Evolutionary conservation across 2,113 vertebrate genomes (phyloP).

Genomic region (Neodon shergylaensis): DNA sequence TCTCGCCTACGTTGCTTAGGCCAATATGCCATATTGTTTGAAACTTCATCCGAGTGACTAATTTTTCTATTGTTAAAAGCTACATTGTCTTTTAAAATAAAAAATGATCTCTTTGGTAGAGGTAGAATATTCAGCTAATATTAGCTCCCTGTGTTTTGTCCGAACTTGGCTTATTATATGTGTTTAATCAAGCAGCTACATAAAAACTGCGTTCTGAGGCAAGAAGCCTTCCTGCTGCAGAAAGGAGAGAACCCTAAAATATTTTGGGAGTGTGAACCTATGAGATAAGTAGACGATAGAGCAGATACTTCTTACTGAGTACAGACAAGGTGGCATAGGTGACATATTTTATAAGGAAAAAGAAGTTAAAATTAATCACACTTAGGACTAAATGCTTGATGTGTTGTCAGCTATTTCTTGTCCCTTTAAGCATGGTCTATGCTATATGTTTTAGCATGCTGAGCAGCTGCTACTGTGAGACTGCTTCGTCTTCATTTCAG

Average conservation of each 20-base stretch:
- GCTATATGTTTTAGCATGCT: not conserved
- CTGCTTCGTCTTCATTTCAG: not conserved
- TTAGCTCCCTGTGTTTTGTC: not conserved
- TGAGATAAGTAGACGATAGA: not conserved
- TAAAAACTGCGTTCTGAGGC: not conserved
- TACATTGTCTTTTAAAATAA: conserved; percentile 33
- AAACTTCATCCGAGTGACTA: conserved; percentile 10
- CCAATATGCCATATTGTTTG: not conserved
- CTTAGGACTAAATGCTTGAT: not conserved
- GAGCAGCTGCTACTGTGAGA: not conserved
- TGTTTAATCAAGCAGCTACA: not conserved
- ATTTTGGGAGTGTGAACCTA: not conserved
- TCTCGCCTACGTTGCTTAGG: not conserved
- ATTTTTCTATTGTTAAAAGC: conserved; percentile 33
- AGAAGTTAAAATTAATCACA: not conserved
- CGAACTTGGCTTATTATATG: conserved; percentile 28
- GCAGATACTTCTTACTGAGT: not conserved
- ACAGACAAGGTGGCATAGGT: not conserved
- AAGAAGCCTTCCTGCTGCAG: not conserved
- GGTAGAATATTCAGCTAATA: not conserved
- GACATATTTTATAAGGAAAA: not conserved
- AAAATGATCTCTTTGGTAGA: conserved; percentile 25
- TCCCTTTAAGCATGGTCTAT: not conserved
- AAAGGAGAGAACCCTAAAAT: not conserved
- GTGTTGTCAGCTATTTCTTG: not conserved